phyloP scores from a whole-genome alignment of 2,888 invertebrate species.

The Bursaphelenchus okinawaensis region DNA sequence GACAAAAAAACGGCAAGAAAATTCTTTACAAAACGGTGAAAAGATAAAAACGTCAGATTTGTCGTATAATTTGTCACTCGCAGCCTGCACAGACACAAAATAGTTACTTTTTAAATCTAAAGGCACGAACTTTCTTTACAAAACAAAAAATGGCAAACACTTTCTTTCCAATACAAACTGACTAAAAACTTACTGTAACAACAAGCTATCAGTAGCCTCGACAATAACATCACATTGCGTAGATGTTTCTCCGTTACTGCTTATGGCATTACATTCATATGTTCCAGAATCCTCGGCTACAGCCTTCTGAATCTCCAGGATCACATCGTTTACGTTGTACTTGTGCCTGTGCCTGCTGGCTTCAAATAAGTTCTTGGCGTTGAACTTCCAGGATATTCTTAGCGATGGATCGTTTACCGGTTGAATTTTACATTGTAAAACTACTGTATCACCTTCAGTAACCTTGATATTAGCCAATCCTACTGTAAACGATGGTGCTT shows the following conservation, averaged over 20 bases:
- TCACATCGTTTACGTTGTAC: conserved; percentile 87
- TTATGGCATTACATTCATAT: conserved; percentile 90
- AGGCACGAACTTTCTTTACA: too few relatives aligned
- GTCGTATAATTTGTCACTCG: too few relatives aligned
- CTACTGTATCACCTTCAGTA: conserved; percentile 49
- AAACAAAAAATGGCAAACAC: too few relatives aligned
- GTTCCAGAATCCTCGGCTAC: conserved; percentile 90
- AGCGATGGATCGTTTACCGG: conserved; percentile 89
- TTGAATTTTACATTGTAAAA: conserved; percentile 75
- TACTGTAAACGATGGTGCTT: conserved; percentile 50
- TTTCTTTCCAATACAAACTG: too few relatives aligned
- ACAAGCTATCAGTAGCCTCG: conserved; percentile 65
- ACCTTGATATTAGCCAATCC: conserved; percentile 35
- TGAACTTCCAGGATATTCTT: conserved; percentile 83
- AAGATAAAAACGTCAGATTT: too few relatives aligned
- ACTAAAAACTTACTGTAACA: conserved; percentile 68
- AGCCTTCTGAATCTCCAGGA: conserved; percentile 80
- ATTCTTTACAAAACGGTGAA: too few relatives aligned
- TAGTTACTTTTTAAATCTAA: too few relatives aligned
- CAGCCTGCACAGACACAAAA: too few relatives aligned
- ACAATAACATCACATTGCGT: conserved; percentile 70
- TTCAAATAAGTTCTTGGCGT: conserved; percentile 69
- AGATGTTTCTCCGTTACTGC: conserved; percentile 84
- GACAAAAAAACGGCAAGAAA: too few relatives aligned
- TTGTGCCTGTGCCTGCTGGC: conserved; percentile 65